Conservation (phyloP, 1,140 invertebrate species). For the Cydia strobilella region DNA sequence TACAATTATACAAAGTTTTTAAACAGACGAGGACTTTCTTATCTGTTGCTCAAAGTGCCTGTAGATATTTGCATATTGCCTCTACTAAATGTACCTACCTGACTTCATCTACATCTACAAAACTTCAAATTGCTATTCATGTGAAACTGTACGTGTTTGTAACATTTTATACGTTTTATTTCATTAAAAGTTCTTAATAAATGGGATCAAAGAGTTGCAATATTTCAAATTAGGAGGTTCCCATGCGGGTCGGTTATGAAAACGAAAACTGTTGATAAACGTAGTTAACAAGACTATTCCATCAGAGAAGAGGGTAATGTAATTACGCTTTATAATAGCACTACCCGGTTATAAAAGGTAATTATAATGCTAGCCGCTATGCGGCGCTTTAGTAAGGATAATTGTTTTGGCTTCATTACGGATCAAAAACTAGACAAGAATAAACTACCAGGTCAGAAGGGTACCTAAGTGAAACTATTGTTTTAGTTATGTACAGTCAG, state of each 20-base stretch:
- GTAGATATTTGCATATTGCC: too few relatives aligned
- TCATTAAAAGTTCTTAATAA: neutral
- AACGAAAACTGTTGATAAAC: neutral
- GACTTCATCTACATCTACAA: too few relatives aligned
- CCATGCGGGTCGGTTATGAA: neutral
- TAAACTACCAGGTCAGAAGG: neutral
- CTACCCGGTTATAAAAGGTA: neutral
- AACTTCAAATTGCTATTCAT: too few relatives aligned
- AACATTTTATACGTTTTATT: neutral
- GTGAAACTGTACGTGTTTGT: too few relatives aligned
- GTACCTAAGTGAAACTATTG: too few relatives aligned
- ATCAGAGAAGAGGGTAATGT: neutral
- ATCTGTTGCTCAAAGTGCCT: too few relatives aligned
- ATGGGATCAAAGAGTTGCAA: neutral
- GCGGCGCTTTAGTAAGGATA: neutral
- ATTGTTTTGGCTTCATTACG: constrained; percentile 7
- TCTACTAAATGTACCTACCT: too few relatives aligned
- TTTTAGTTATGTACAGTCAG: too few relatives aligned
- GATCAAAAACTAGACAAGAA: neutral
- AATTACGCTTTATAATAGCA: constrained; percentile 1
- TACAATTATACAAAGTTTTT: too few relatives aligned
- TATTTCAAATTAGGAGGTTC: neutral
- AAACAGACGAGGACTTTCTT: too few relatives aligned
- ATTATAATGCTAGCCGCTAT: neutral
- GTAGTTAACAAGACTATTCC: neutral